Conservation (phyloP, 2,113 vertebrate genomes). For the Prochilodus magdalenae region DNA sequence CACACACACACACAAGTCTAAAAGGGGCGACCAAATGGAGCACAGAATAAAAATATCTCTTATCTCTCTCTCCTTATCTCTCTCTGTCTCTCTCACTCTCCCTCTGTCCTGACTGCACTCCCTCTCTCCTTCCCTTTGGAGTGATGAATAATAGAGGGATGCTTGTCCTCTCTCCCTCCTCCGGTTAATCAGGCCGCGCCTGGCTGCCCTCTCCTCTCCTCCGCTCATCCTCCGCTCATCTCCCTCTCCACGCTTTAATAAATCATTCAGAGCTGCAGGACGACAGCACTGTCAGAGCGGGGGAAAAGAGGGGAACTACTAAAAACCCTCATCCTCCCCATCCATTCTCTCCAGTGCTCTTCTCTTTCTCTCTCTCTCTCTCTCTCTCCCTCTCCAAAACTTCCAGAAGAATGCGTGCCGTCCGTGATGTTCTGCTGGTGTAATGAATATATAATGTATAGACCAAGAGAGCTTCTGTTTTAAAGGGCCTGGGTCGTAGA, state of each 20-base stretch:
- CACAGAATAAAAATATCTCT: constrained; percentile 39
- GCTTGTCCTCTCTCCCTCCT: constrained; percentile 75
- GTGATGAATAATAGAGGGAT: constrained; percentile 79
- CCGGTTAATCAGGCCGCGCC: constrained; percentile 76
- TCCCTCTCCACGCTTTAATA: constrained; percentile 67
- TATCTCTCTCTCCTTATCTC: constrained; percentile 3
- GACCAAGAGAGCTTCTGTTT: too few species aligned
- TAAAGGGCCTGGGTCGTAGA: too few species aligned
- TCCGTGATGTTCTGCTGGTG: too few species aligned
- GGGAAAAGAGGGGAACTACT: constrained; percentile 52
- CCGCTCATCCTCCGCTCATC: constrained; percentile 61
- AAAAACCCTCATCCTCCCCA: constrained; percentile 20
- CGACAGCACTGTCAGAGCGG: constrained; percentile 62
- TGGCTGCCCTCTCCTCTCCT: constrained; percentile 71
- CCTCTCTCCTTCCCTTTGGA: constrained; percentile 57
- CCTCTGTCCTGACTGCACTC: constrained; percentile 29
- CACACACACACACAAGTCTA: constrained; percentile 12
- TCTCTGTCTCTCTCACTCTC: constrained; percentile 29
- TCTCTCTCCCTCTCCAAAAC: neutral
- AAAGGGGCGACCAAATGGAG: constrained; percentile 15
- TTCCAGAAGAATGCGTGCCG: too few species aligned
- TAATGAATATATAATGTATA: too few species aligned
- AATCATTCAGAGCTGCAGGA: constrained; percentile 76
- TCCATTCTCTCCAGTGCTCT: neutral
- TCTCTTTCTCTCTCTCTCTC: neutral